Percentiles rank a stretch among this genome's conserved stretches.
phyloP scores from a whole-genome alignment of 2,113 vertebrate species.

The Lynx canadensis region DNA sequence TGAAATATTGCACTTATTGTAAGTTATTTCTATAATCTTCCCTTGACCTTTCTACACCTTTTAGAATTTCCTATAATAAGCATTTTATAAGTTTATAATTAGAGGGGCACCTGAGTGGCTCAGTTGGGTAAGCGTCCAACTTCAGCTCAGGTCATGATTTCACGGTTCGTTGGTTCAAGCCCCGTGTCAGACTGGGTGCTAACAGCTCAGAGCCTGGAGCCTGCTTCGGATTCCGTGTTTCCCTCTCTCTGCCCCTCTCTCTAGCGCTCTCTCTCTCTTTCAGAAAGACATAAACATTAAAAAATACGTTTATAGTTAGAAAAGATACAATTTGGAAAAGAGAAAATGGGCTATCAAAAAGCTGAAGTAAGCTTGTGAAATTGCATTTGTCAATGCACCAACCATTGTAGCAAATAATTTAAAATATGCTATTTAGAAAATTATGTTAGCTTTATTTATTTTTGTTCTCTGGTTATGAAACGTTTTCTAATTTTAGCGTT shows the following conservation, averaged over 20 bases:
- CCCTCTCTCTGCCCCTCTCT: too few species aligned
- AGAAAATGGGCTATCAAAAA: neutral
- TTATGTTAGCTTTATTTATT: slow-evolving; percentile 10
- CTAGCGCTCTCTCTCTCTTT: too few species aligned
- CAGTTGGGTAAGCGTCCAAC: too few species aligned
- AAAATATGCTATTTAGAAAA: slow-evolving; percentile 44
- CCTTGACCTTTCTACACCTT: neutral
- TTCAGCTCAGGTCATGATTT: too few species aligned
- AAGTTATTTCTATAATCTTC: neutral
- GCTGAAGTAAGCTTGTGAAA: neutral
- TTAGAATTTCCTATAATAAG: neutral
- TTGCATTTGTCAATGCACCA: slow-evolving; percentile 25
- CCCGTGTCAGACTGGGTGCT: too few species aligned
- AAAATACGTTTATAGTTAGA: neutral
- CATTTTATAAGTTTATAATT: slow-evolving; percentile 3
- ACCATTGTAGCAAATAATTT: slow-evolving; percentile 38
- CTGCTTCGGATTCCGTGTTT: too few species aligned
- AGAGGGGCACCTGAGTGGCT: neutral
- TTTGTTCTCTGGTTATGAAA: slow-evolving; percentile 45
- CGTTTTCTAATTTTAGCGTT: slow-evolving; percentile 16
- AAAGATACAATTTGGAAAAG: neutral
- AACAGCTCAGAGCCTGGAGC: too few species aligned
- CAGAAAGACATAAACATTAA: too few species aligned
- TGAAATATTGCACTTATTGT: neutral
- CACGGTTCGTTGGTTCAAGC: too few species aligned